These are phyloP conservation scores for Microcebus murinus DNA, from an alignment of 2,113 vertebrate genomes.

Conservation along the genomic window DNA sequence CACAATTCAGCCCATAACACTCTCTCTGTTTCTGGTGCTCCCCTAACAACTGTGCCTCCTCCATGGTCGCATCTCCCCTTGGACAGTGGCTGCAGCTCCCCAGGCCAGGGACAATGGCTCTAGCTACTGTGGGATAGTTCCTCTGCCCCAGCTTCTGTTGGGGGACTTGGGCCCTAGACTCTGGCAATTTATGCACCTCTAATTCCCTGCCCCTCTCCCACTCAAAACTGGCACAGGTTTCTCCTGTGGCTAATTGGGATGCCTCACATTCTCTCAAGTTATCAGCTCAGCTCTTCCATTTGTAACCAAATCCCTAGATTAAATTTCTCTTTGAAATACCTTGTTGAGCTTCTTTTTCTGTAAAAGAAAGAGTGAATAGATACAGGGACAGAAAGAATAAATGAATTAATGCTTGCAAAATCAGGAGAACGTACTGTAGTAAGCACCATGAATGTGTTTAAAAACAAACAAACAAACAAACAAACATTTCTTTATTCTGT, in stretches of 20 bases:
- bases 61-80: too few relatives aligned
- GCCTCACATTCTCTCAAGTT: background rate
- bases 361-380: background rate
- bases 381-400: background rate
- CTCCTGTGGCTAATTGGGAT: background rate
- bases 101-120: background rate
- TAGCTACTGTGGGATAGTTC: background rate
- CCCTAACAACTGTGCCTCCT: accelerated
- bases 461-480: background rate
- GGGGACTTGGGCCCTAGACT: background rate
- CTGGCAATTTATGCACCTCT: background rate
- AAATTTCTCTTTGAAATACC: background rate
- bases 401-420: background rate
- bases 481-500: background rate
- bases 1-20: background rate
- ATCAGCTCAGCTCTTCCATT: background rate
- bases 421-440: background rate
- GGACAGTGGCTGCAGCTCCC: background rate
- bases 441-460: background rate
- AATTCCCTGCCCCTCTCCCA: too few relatives aligned
- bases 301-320: background rate
- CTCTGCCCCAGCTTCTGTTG: background rate
- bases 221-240: background rate
- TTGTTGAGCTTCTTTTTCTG: background rate
- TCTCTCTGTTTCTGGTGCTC: background rate